Evolutionary conservation across 2,797 vertebrate genomes (phyloP).

Genomic region (Podarcis lilfordi): DNA sequence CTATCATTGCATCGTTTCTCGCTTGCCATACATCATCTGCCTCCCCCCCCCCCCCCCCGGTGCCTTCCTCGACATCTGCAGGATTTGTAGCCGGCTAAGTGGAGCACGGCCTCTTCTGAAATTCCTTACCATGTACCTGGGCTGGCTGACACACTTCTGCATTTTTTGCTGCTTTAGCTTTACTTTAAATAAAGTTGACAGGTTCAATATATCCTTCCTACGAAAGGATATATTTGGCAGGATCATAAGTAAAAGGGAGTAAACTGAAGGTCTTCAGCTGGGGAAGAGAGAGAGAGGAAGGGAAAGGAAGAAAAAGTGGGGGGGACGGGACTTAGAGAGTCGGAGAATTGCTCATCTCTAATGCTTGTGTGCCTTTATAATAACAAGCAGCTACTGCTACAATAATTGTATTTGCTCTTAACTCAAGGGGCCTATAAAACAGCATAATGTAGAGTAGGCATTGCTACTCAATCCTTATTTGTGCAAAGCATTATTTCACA

Average conservation of each 20-base stretch:
- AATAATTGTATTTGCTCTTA: constrained; percentile 61
- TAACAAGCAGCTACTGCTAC: constrained; percentile 45
- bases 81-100: constrained; percentile 71
- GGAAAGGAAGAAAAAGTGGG: not conserved
- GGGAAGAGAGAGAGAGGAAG: constrained; percentile 23
- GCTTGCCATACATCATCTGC: constrained; percentile 68
- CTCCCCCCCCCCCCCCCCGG: constrained; percentile 31
- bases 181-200: constrained; percentile 74
- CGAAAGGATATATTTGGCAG: constrained; percentile 53
- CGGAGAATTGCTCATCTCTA: constrained; percentile 25
- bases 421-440: constrained; percentile 59
- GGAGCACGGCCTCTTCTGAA: constrained; percentile 69
- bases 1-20: constrained; percentile 69
- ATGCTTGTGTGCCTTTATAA: constrained; percentile 44
- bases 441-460: constrained; percentile 37
- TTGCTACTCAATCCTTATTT: not conserved
- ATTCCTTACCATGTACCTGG: constrained; percentile 56
- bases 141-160: constrained; percentile 46
- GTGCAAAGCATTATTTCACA: constrained; percentile 4
- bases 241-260: constrained; percentile 49
- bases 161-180: constrained; percentile 65
- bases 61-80: constrained; percentile 65
- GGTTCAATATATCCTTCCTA: constrained; percentile 61
- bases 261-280: constrained; percentile 44
- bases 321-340: not conserved